Percentiles rank a stretch among this genome's conserved stretches.
phyloP scores from a whole-genome alignment of 1,140 invertebrate genomes.

The Heliconius himera region DNA sequence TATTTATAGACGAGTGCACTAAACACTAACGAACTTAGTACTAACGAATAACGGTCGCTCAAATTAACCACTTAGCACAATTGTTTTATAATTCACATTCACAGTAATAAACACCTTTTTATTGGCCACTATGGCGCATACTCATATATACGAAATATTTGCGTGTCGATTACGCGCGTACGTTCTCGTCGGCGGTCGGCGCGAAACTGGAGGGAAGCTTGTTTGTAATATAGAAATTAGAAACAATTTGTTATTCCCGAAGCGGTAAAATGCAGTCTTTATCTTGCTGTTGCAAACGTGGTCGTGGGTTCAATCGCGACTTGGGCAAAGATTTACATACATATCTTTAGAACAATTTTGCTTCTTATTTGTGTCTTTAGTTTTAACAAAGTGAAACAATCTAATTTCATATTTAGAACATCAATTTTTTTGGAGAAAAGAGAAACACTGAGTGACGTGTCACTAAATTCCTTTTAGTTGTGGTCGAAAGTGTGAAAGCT shows the following conservation, averaged over 20 bases:
- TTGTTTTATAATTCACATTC: slow-evolving; percentile 9
- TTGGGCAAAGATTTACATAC: neutral
- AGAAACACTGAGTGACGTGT: too few species aligned
- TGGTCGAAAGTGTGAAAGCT: too few species aligned
- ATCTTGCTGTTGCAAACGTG: slow-evolving; percentile 16
- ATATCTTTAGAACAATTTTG: neutral
- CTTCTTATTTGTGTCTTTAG: too few species aligned
- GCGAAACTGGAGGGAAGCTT: slow-evolving; percentile 37
- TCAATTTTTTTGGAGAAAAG: too few species aligned
- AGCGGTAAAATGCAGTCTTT: slow-evolving; percentile 13
- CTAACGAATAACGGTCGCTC: slow-evolving; percentile 44
- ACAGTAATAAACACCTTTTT: neutral
- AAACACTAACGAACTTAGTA: slow-evolving; percentile 25
- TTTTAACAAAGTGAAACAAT: too few species aligned
- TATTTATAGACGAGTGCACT: slow-evolving; percentile 46
- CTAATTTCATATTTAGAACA: too few species aligned
- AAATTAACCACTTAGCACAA: slow-evolving; percentile 25
- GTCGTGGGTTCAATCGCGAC: slow-evolving; percentile 1
- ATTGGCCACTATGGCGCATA: neutral
- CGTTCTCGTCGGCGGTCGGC: slow-evolving; percentile 23
- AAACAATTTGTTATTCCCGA: slow-evolving; percentile 8
- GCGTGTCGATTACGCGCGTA: slow-evolving; percentile 26
- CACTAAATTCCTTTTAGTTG: too few species aligned
- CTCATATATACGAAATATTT: neutral
- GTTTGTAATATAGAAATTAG: slow-evolving; percentile 29